Evolutionary conservation across 2,888 invertebrate species (phyloP), one percentile per base, ranked within the genome.

Genomic region (Platycheirus albimanus): DNA sequence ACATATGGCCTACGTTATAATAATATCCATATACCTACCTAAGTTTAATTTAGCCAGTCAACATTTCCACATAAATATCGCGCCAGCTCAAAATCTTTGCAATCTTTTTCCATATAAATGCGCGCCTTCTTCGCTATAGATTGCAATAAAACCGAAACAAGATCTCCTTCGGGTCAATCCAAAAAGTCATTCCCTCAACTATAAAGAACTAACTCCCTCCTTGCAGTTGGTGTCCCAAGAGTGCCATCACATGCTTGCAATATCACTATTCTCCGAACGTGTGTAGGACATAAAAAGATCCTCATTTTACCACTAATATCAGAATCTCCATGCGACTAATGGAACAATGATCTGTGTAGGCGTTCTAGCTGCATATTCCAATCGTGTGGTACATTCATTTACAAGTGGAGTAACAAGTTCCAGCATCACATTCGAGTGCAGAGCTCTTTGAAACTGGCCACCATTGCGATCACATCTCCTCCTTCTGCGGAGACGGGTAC

Each of bases 311-410:
- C 61, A 69, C 78, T 74, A 72, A 69, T 69, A 78, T 67, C 69
- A 75, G 66, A 77, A 67, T 72, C 67, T 66, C 64, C 76, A 78
- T 74, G 83, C 78, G 72, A 83, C 83, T 83, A 83, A 83, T 83
- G 83, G 78, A 77, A 83, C 83, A 83, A 83, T 83, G 72, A 83
- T 83, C 78, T 78, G 81, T 83, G 78, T 83, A 83, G 83, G 83
- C 83, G 78, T 78, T 72, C 69, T 69, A 47, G 72, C 45, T 69
- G 78, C 83, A 71, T 76, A 81, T 81, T 83, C 72, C 72, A 45
- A 77, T 83, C 83, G 67, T 83, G 78, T 78, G 83, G 78, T 74
- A 77, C 83, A 78, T 78, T 83, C 83, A 64, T 83, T 83, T 83
- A 83, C 78, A 83, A 83, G 78, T 83, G 83, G 78, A 83, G 83